Evolutionary conservation across 2,888 invertebrate genomes (phyloP).

Genomic region (Plemyria rubiginata): DNA sequence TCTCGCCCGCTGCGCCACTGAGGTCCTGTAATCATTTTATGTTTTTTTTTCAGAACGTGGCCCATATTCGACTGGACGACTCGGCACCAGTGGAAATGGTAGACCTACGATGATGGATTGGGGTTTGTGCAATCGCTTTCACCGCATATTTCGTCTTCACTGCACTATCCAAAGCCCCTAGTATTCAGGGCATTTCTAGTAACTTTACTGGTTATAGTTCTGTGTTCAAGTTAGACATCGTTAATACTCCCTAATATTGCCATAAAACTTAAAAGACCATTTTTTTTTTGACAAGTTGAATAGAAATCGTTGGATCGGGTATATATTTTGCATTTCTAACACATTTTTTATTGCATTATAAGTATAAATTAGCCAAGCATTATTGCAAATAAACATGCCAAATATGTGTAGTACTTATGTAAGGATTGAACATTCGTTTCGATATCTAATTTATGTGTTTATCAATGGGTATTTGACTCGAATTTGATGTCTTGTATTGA

Average conservation of each 20-base stretch:
- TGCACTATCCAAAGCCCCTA: slow-evolving; percentile 1
- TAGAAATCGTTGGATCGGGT: too few species aligned
- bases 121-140: not conserved
- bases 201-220: not conserved
- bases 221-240: not conserved
- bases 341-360: not conserved
- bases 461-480: slow-evolving; percentile 9
- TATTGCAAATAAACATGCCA: slow-evolving; percentile 22
- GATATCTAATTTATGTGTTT: not conserved
- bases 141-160: slow-evolving; percentile 7
- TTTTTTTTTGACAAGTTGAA: too few species aligned
- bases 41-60: slow-evolving; percentile 85
- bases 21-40: not conserved
- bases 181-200: too few species aligned
- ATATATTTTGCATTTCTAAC: not conserved
- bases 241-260: too few species aligned
- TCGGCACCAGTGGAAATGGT: slow-evolving; percentile 87
- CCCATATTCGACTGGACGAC: slow-evolving; percentile 88
- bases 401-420: slow-evolving; percentile 16
- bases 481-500: slow-evolving; percentile 12
- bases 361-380: slow-evolving; percentile 16
- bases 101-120: slow-evolving; percentile 87
- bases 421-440: slow-evolving; percentile 5
- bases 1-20: too few species aligned
- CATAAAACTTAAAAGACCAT: too few species aligned